phyloP scores from a whole-genome alignment of 2,888 invertebrate species.

The Corbicula japonica region DNA sequence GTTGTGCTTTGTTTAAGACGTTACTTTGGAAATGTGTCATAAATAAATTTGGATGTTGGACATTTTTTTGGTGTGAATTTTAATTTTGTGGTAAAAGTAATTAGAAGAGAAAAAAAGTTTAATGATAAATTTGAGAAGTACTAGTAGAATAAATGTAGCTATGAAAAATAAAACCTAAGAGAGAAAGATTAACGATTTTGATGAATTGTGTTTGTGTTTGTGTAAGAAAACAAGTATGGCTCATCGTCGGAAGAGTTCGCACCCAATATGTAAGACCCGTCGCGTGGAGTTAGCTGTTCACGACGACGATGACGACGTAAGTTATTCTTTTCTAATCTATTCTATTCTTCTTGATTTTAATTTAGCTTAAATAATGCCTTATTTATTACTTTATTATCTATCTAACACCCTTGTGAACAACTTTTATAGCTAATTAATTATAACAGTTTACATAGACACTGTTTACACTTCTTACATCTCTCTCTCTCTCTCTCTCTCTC shows the following conservation, averaged over 20 bases:
- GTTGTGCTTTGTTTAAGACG: too few species aligned
- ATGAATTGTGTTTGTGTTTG: too few species aligned
- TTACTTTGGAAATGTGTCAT: too few species aligned
- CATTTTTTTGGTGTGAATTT: neutral
- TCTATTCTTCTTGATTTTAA: too few species aligned
- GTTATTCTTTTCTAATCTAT: neutral
- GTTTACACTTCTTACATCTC: too few species aligned
- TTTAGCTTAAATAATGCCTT: too few species aligned
- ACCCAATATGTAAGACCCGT: constrained; percentile 71
- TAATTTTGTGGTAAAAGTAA: neutral
- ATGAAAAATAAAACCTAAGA: neutral
- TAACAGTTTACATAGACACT: too few species aligned
- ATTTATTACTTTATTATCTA: too few species aligned
- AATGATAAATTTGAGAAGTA: too few species aligned
- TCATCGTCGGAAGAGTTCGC: constrained; percentile 76
- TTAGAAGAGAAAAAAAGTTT: too few species aligned
- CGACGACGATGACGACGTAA: constrained; percentile 29
- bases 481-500: constrained; percentile 32
- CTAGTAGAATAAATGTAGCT: neutral
- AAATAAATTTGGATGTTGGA: neutral
- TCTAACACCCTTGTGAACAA: too few species aligned
- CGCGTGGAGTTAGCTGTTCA: constrained; percentile 23
- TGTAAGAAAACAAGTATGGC: constrained; percentile 73
- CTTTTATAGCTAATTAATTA: too few species aligned
- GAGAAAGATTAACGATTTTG: neutral